Percentiles rank a stretch among this genome's conserved stretches.
These are phyloP conservation scores for Atta cephalotes DNA, from an alignment of 1,140 invertebrate genomes.

Conservation along the genomic window DNA sequence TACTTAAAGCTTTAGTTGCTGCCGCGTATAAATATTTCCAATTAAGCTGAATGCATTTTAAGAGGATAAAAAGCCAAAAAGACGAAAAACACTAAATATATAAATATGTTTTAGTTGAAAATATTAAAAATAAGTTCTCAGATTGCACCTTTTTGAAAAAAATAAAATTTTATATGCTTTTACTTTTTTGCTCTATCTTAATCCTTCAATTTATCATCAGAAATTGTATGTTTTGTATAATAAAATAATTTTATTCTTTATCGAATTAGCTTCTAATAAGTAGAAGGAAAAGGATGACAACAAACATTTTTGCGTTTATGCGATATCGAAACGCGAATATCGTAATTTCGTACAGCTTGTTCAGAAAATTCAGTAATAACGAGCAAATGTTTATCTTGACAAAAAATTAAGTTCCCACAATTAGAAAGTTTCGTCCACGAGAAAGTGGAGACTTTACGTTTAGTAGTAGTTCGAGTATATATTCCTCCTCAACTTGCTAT, in stretches of 20 bases:
- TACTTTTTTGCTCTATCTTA: neutral
- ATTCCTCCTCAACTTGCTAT: slow-evolving; percentile 8
- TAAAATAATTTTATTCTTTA: neutral
- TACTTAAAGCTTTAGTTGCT: neutral
- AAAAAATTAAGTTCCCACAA: slow-evolving; percentile 46
- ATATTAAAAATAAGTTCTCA: neutral
- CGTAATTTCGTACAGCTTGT: slow-evolving; percentile 24
- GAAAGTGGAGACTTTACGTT: slow-evolving; percentile 28
- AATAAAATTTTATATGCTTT: neutral
- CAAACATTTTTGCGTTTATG: neutral
- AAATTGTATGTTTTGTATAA: neutral
- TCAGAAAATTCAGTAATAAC: slow-evolving; percentile 43
- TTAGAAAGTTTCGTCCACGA: slow-evolving; percentile 43
- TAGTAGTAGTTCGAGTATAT: slow-evolving; percentile 21
- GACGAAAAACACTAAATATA: neutral
- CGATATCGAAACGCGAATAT: slow-evolving; percentile 35
- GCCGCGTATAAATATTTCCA: neutral
- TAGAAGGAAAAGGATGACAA: neutral
- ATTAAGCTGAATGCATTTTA: neutral
- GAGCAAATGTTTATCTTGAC: slow-evolving; percentile 38
- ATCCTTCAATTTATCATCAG: neutral
- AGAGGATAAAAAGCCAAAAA: neutral
- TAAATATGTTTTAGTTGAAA: neutral
- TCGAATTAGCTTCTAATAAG: neutral
- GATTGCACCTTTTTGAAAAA: neutral